These are phyloP conservation scores for Luperina nickerlii DNA, from an alignment of 2,888 invertebrate genomes.

Conservation along the genomic window DNA sequence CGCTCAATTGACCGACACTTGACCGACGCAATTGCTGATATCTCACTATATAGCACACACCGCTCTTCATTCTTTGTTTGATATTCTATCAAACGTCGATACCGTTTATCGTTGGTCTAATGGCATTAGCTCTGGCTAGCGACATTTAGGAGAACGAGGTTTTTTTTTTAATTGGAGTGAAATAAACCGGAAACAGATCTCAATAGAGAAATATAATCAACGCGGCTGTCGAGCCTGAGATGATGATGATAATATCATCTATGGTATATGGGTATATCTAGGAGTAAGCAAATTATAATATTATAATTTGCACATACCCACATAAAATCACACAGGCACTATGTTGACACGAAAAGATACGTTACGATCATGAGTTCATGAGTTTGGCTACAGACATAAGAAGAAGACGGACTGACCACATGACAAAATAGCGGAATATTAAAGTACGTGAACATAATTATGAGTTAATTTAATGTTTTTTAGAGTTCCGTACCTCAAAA, in stretches of 20 bases:
- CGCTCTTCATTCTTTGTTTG: slow-evolving; percentile 6
- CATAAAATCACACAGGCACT: neutral
- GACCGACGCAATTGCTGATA: slow-evolving; percentile 47
- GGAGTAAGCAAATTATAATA: too few species aligned
- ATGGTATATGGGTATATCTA: too few species aligned
- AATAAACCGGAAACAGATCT: neutral
- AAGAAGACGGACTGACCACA: neutral
- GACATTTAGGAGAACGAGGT: too few species aligned
- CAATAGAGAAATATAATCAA: too few species aligned
- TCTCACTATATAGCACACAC: slow-evolving; percentile 10
- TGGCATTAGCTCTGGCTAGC: neutral
- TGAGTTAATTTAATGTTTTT: neutral
- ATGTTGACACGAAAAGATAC: neutral
- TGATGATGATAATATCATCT: too few species aligned
- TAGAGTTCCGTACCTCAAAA: too few species aligned
- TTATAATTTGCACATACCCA: neutral
- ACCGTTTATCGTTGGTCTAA: neutral
- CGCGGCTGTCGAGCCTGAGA: neutral
- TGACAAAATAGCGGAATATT: too few species aligned
- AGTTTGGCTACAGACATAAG: too few species aligned
- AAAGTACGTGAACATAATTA: too few species aligned
- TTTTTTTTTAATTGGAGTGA: too few species aligned
- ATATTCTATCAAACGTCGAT: neutral
- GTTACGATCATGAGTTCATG: neutral
- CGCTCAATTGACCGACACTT: slow-evolving; percentile 69